phyloP scores from a whole-genome alignment of 2,113 vertebrate genomes.

The Mixornis gularis region DNA sequence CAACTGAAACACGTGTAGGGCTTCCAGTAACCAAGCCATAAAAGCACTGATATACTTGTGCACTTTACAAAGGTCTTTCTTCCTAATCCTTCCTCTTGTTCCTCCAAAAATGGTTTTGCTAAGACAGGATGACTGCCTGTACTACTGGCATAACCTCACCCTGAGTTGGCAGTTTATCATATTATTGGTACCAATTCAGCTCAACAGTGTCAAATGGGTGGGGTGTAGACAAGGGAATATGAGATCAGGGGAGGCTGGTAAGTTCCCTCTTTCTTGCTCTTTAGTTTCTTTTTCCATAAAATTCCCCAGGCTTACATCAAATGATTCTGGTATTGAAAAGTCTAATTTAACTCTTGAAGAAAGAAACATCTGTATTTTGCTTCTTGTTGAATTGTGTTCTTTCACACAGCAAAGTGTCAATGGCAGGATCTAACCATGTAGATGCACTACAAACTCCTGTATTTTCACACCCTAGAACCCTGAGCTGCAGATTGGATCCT shows the following conservation, averaged over 20 bases:
- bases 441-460: not conserved
- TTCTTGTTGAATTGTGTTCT: not conserved
- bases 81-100: conserved; percentile 1
- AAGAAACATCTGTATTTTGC: not conserved
- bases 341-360: not conserved
- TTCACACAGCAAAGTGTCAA: not conserved
- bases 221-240: not conserved
- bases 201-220: not conserved
- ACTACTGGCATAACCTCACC: not conserved
- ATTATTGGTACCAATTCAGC: not conserved
- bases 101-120: not conserved
- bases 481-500: not conserved
- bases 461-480: not conserved
- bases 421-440: not conserved
- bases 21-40: conserved; percentile 25
- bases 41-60: conserved; percentile 3
- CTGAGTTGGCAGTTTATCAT: not conserved
- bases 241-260: not conserved
- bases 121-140: not conserved
- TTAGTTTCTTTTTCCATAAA: not conserved
- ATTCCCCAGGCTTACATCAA: not conserved
- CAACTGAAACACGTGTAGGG: conserved; percentile 3
- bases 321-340: not conserved
- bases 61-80: conserved; percentile 28
- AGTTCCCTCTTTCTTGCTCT: not conserved